These are phyloP conservation scores for Polypterus bichir DNA, from an alignment of 2,113 vertebrate genomes.

Conservation along the genomic window DNA sequence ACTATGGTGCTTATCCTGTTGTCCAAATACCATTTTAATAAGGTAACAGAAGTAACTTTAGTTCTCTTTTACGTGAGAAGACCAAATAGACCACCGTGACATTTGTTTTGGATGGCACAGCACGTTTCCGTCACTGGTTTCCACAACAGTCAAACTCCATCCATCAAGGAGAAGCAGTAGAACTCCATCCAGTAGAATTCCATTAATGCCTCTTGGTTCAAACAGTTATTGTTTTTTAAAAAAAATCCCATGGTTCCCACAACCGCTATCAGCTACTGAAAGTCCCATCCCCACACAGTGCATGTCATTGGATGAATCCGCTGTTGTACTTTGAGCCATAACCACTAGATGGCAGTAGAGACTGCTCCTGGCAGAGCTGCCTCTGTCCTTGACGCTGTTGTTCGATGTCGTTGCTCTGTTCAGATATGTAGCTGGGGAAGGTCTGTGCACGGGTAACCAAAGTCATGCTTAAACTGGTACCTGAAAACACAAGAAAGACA, in stretches of 20 bases:
- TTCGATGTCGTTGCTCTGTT: constrained; percentile 50
- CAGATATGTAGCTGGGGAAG: constrained; percentile 78
- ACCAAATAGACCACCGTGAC: too few relatives aligned
- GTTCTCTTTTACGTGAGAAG: too few relatives aligned
- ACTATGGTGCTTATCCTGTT: too few relatives aligned
- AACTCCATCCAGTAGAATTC: too few relatives aligned
- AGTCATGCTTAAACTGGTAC: constrained; percentile 55
- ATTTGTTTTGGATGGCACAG: too few relatives aligned
- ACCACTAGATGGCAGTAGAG: constrained; percentile 72
- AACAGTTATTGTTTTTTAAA: too few relatives aligned
- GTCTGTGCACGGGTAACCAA: constrained; percentile 89
- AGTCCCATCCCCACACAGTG: constrained; percentile 36
- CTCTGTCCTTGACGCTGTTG: constrained; percentile 16
- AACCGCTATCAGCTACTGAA: constrained; percentile 33
- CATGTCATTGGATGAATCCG: constrained; percentile 73
- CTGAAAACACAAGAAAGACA: constrained; percentile 32
- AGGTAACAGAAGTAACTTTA: too few relatives aligned
- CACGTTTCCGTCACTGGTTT: too few relatives aligned
- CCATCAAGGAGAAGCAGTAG: too few relatives aligned
- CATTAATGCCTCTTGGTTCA: too few relatives aligned
- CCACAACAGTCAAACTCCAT: too few relatives aligned
- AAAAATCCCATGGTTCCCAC: constrained; percentile 18
- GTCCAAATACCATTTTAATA: too few relatives aligned
- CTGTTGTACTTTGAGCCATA: constrained; percentile 67
- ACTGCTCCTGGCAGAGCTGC: constrained; percentile 43